Base-by-base conservation (phyloP, 2,113 vertebrate species). In the Pyrgilauda ruficollis region DNA sequence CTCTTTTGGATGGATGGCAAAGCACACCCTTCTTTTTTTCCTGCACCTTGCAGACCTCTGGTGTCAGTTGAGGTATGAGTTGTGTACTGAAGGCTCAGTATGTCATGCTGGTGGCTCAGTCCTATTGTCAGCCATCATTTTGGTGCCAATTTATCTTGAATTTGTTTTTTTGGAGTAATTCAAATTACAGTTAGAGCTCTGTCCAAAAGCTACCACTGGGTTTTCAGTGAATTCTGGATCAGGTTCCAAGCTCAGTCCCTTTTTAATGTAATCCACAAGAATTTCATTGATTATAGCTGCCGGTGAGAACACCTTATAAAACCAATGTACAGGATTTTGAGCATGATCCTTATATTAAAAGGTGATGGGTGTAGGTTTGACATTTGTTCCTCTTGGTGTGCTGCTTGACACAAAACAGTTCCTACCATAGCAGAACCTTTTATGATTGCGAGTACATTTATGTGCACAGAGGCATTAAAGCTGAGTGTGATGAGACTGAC, bases 401-500 rank as follows among this genome's bases (percentile, higher is more conserved):
- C 67, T 92, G 62, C 96, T 94, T 97, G 95, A 97, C 95, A 94
- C 84, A 96, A 93, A 96, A 80, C 97, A 97, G 96, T 84, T 90
- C 67, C 94, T 63, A 24, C 39, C 73, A 16, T 37, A 0, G 7
- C 76, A 84, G 76, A 89, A 35, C 39, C 47, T 90, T 92, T 92
- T 92, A 46, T 44, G 55, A 70, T 7, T 89, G 49, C 50, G 81
- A 77, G 64, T 62, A 47, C 0, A 0, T 8, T 84, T 84, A 63
- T 86, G 44, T n/a, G 2, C 80, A 55, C 37, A 50, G 68, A 93
- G 86, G 47, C 82, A 63, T 89, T 86, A 86, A 77, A 89, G 80
- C 79, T 84, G 76, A 62, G 63, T 61, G 37, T 74, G 61, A 70
- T 55, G 41, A 27, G 88, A 64, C 69, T 82, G 84, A 27, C 37